Evolutionary conservation across 37 sponge, comb jelly and placozoan species (phyloP).

Genomic region (Mnemiopsis leidyi): DNA sequence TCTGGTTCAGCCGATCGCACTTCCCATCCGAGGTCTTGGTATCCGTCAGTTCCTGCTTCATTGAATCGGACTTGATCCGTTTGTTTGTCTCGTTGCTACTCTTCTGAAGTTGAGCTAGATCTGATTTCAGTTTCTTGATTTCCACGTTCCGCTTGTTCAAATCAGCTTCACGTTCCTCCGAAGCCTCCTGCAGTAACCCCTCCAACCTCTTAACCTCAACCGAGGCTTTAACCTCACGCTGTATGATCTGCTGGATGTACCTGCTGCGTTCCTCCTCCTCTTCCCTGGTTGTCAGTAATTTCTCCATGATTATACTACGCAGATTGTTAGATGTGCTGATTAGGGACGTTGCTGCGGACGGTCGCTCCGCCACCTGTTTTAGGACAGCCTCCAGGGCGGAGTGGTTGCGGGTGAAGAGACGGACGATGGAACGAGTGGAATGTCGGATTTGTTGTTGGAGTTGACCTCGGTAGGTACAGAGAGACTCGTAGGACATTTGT

Average conservation of each 20-base stretch:
- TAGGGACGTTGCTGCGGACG: slow-evolving; percentile 36
- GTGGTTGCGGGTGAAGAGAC: slow-evolving; percentile 72
- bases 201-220: slow-evolving; percentile 76
- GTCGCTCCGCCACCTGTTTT: slow-evolving; percentile 42
- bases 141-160: slow-evolving; percentile 52
- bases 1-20: slow-evolving; percentile 67
- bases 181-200: slow-evolving; percentile 72
- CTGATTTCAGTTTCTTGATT: slow-evolving; percentile 72
- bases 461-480: slow-evolving; percentile 44
- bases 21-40: slow-evolving; percentile 65
- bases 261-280: slow-evolving; percentile 77
- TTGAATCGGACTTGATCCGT: slow-evolving; percentile 71
- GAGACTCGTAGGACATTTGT: slow-evolving; percentile 50
- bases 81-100: slow-evolving; percentile 75
- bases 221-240: slow-evolving; percentile 68
- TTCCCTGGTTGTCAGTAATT: slow-evolving; percentile 76
- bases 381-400: slow-evolving; percentile 68
- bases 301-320: slow-evolving; percentile 70
- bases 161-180: slow-evolving; percentile 68
- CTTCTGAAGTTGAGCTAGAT: slow-evolving; percentile 73
- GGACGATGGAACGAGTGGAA: slow-evolving; percentile 71
- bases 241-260: slow-evolving; percentile 68
- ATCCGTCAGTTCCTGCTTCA: slow-evolving; percentile 71
- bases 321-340: slow-evolving; percentile 41
- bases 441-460: slow-evolving; percentile 69